Percentiles rank a stretch among this genome's conserved stretches.
These are phyloP conservation scores for Apomyelois bistriatella DNA, from an alignment of 2,888 invertebrate species.

Conservation along the genomic window DNA sequence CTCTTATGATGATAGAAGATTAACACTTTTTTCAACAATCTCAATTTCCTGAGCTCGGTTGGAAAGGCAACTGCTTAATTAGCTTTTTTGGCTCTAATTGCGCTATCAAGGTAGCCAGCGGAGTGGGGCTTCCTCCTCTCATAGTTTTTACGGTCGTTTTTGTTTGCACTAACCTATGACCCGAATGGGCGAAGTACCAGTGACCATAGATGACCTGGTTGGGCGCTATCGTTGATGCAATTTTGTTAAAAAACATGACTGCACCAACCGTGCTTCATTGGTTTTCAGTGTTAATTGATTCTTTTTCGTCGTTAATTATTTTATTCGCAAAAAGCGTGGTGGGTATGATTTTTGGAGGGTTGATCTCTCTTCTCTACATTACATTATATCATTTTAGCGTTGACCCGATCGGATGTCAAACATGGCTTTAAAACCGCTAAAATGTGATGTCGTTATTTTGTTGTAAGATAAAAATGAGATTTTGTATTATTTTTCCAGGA, in stretches of 20 bases:
- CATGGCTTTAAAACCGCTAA: no score
- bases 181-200: not conserved
- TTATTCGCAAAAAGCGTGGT: not conserved
- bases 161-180: not conserved
- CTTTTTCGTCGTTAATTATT: not conserved
- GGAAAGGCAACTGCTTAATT: constrained; percentile 54
- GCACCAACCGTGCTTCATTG: not conserved
- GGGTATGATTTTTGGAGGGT: no score
- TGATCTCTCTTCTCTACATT: no score
- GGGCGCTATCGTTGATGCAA: not conserved
- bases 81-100: constrained; percentile 65
- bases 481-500: no score
- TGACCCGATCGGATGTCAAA: no score
- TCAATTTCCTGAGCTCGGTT: constrained; percentile 64
- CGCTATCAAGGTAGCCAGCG: constrained; percentile 63
- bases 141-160: constrained; percentile 29
- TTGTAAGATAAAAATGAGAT: no score
- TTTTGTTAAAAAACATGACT: not conserved
- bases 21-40: constrained; percentile 37
- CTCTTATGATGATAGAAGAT: no score
- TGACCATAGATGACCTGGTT: not conserved
- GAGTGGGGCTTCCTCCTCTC: constrained; percentile 64
- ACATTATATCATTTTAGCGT: no score
- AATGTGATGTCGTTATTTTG: no score
- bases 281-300: not conserved